Evolutionary conservation across 2,888 invertebrate species (phyloP), one percentile per base, ranked within the genome.

Genomic region (Callosobruchus maculatus): DNA sequence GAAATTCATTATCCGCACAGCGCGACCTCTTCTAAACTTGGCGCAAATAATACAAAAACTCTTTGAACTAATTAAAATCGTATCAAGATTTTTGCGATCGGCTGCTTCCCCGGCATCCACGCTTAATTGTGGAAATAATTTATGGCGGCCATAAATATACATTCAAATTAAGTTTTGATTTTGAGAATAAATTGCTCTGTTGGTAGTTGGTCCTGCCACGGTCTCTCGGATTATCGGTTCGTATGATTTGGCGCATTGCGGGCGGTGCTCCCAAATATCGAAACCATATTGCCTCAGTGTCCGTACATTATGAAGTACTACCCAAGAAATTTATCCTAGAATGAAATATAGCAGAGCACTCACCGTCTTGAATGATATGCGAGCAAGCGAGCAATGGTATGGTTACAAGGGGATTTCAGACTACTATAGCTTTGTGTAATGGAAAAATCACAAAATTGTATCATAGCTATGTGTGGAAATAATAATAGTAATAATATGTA

Each of bases 101-200:
- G 22, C 22, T 22, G 21, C 5, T 21, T 21, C 21, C 68, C 7
- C 21, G 21, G 71, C 22, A 22, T 71, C 26, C 26, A n/a, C 71
- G 71, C 72, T 72, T 74, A 73, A 73, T 72, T 71, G 74, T 71
- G 71, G 68, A 74, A 73, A 73, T 74, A 74, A 74, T 74, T 74
- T 74, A 74, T 74, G 70, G 26, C 72, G 22, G 30, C 68, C 72
- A 74, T 74, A 74, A 74, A 74, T 74, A 74, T 71, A 69, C 68
- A 71, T 74, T 73, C 74, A 72, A 74, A 73, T 74, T 74, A 74
- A 68, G 70, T 72, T 68, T 72, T 74, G 72, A 74, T 74, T 74
- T 70, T 67, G 66, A 70, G 71, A 74, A 74, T 72, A 74, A 72
- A 74, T 49, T 49, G 49, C 49, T 49, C 49, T 7, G 18, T 49